These are phyloP conservation scores for Notechis scutatus DNA, from an alignment of 2,113 vertebrate species.

Conservation along the genomic window DNA sequence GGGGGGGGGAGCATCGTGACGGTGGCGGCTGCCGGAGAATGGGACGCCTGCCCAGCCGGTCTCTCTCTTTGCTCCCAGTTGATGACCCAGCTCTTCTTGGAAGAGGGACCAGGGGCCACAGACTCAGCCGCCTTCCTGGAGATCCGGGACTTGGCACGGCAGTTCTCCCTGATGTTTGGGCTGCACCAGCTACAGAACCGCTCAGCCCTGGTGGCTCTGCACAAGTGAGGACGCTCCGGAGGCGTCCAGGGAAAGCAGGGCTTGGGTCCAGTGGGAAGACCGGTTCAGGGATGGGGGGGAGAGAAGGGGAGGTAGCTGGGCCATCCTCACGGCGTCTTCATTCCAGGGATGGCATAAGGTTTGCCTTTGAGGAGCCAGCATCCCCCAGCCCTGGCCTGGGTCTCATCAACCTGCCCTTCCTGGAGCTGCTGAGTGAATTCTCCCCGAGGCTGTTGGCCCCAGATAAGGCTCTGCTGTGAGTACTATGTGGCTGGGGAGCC, in stretches of 20 bases:
- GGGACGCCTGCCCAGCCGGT: background rate
- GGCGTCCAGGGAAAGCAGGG: background rate
- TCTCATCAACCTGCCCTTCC: slow-evolving; percentile 74
- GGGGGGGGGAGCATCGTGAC: background rate
- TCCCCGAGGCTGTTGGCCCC: slow-evolving; percentile 79
- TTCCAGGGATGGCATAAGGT: slow-evolving; percentile 79
- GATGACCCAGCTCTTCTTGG: slow-evolving; percentile 67
- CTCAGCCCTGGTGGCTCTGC: slow-evolving; percentile 75
- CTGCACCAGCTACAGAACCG: slow-evolving; percentile 75
- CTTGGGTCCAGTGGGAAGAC: background rate
- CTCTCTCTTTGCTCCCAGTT: slow-evolving; percentile 52
- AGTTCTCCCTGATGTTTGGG: slow-evolving; percentile 82
- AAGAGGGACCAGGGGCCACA: slow-evolving; percentile 43
- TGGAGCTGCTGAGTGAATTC: slow-evolving; percentile 87
- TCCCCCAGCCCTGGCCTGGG: slow-evolving; percentile 37
- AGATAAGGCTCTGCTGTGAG: slow-evolving; percentile 80
- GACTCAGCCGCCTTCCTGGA: slow-evolving; percentile 64
- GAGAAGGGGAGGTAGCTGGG: too few species aligned
- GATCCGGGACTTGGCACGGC: slow-evolving; percentile 81
- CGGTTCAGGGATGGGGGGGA: accelerated
- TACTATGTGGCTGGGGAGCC: background rate
- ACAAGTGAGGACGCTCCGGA: slow-evolving; percentile 63
- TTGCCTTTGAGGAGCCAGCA: slow-evolving; percentile 68
- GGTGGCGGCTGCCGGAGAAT: background rate
- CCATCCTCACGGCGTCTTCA: background rate